phyloP scores from a whole-genome alignment of 2,888 invertebrate genomes.

The Aphelenchoides bicaudatus region DNA sequence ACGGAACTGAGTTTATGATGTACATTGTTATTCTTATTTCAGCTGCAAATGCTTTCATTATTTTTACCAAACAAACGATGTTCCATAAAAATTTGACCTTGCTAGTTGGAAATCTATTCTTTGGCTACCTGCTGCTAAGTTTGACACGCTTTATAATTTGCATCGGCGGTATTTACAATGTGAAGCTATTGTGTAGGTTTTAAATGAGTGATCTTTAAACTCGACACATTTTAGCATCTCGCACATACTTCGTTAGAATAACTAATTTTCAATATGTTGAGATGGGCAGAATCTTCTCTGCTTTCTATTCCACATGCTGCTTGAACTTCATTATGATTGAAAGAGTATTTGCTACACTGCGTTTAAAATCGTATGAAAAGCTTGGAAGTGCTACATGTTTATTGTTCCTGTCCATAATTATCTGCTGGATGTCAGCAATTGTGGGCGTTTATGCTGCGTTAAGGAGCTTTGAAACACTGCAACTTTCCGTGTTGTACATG shows the following conservation, averaged over 20 bases:
- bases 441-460: neutral
- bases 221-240: neutral
- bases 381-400: neutral
- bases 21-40: neutral
- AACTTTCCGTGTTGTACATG: neutral
- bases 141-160: neutral
- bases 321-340: neutral
- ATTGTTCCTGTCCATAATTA: neutral
- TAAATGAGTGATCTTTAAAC: neutral
- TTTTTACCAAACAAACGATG: neutral
- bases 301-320: neutral
- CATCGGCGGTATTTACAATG: neutral
- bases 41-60: constrained; percentile 3
- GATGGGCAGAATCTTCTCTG: neutral
- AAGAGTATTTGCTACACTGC: neutral
- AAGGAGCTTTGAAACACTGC: neutral
- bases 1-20: neutral
- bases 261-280: constrained; percentile 4
- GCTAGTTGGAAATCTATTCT: neutral
- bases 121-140: neutral
- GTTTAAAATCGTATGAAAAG: neutral
- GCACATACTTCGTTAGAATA: neutral
- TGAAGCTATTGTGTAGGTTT: neutral
- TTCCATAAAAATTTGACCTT: constrained; percentile 3
- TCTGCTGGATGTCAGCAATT: neutral